Evolutionary conservation across 2,113 vertebrate species (phyloP).

Genomic region (Lepisosteus osseus): DNA sequence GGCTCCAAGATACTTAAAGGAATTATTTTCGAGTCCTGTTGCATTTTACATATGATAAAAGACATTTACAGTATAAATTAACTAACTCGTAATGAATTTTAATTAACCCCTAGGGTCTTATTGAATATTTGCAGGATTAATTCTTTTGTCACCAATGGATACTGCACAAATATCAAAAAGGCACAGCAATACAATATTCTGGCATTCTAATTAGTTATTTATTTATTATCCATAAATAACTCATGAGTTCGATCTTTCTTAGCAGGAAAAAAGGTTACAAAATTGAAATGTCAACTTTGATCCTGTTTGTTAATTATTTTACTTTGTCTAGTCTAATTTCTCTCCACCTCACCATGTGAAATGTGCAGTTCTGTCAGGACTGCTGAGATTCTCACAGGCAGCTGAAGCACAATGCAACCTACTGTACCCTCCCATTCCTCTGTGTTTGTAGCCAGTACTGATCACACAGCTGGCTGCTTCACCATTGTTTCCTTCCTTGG

Average conservation of each 20-base stretch:
- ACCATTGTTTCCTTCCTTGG: too few species aligned
- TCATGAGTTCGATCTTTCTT: conserved; percentile 44
- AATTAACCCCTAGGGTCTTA: conserved; percentile 53
- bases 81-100: conserved; percentile 59
- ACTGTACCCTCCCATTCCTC: too few species aligned
- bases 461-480: too few species aligned
- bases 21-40: conserved; percentile 47
- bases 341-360: too few species aligned
- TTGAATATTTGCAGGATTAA: conserved; percentile 56
- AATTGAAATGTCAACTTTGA: conserved; percentile 2
- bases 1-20: conserved; percentile 30
- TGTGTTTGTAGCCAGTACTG: too few species aligned
- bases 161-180: conserved; percentile 34
- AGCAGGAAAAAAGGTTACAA: conserved; percentile 27
- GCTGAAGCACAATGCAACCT: too few species aligned
- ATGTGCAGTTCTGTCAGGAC: too few species aligned
- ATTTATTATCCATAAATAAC: conserved; percentile 56
- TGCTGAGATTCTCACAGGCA: too few species aligned
- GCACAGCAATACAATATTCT: conserved; percentile 38
- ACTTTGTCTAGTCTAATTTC: too few species aligned
- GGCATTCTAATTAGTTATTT: conserved; percentile 43
- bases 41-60: conserved; percentile 56
- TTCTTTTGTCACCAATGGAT: conserved; percentile 61
- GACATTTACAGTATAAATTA: conserved; percentile 65
- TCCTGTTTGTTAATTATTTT: too few species aligned